Base-by-base conservation (phyloP, 2,797 vertebrate species). In the Manis javanica region DNA sequence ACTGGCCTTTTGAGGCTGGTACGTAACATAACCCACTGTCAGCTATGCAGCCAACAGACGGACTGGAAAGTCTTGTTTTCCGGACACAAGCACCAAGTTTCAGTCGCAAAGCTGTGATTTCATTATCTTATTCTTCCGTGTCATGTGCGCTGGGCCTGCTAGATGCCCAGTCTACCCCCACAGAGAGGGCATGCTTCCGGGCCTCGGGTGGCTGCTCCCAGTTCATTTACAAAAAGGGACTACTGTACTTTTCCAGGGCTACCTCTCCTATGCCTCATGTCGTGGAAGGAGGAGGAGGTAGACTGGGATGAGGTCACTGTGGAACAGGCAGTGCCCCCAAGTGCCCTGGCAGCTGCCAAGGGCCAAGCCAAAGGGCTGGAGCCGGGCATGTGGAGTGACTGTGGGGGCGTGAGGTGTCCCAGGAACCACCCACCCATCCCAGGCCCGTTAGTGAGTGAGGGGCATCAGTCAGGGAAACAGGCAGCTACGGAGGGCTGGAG, bases 1-100 rank as follows among this genome's bases (percentile, higher is more conserved):
- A 7, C 10, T 53, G 75, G 51, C 79, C 72, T 42, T 42, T 55
- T 0, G 29, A 86, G 53, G 31, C 46, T 8, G 11, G 7, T 8
- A 10, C 1, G 11, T 34, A 18, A 37, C 51, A 55, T 5, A 0
- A 0, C 42, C 4, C 6, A n/a, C n/a, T 10, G 12, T 26, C 55
- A 34, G 37, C 24, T 6, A 2, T 14, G 10, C 75, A 16, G 16
- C 29, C 39, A 64, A 13, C 1, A 16, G 53, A 15, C 29, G 18
- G 18, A 16, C 24, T 16, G 9, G 8, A 53, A 9, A 64, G 16
- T 10, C 51, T 72, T 13, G 21, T 29, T 23, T 78, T 77, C 77
- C 66, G 53, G 61, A 74, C 18, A 37, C 46, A 75, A 8, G 77
- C 11, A 49, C 26, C n/a, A 7, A 18, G 21, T 37, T 61, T 68